Conservation (phyloP, 2,797 vertebrate genomes). For the Chaenodraco wilsoni region DNA sequence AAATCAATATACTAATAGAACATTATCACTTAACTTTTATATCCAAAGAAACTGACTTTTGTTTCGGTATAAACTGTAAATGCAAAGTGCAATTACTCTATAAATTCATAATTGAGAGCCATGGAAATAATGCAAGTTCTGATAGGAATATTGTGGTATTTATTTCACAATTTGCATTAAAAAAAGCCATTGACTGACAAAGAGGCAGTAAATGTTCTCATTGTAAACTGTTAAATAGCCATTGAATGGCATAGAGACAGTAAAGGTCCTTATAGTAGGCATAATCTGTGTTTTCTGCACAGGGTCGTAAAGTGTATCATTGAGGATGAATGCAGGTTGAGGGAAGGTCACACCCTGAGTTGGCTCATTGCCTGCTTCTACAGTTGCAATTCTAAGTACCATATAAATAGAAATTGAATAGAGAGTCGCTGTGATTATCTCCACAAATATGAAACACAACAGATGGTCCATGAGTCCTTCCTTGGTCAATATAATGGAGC, state of each 20-base stretch:
- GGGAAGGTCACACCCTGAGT: constrained; percentile 56
- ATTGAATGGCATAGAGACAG: background rate
- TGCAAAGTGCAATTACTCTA: background rate
- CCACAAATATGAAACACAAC: constrained; percentile 27
- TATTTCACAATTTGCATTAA: background rate
- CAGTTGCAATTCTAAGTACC: constrained; percentile 58
- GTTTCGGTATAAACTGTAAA: background rate
- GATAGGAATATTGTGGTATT: constrained; percentile 2
- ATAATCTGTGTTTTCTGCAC: background rate
- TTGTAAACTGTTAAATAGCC: background rate
- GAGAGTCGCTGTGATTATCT: constrained; percentile 32
- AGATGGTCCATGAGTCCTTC: constrained; percentile 36
- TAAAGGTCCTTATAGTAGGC: background rate
- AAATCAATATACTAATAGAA: background rate
- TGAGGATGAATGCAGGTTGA: constrained; percentile 47
- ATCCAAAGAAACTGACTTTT: background rate
- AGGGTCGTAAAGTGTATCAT: constrained; percentile 7
- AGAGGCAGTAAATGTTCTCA: too few species aligned
- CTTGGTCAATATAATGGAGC: constrained; percentile 27
- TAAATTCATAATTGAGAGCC: background rate
- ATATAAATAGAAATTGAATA: constrained; percentile 46
- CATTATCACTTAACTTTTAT: background rate
- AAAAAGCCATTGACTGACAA: too few species aligned
- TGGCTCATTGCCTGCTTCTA: constrained; percentile 51
- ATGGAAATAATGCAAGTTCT: background rate